phyloP scores from a whole-genome alignment of 2,797 vertebrate species.

The Phyllotis vaccarum region DNA sequence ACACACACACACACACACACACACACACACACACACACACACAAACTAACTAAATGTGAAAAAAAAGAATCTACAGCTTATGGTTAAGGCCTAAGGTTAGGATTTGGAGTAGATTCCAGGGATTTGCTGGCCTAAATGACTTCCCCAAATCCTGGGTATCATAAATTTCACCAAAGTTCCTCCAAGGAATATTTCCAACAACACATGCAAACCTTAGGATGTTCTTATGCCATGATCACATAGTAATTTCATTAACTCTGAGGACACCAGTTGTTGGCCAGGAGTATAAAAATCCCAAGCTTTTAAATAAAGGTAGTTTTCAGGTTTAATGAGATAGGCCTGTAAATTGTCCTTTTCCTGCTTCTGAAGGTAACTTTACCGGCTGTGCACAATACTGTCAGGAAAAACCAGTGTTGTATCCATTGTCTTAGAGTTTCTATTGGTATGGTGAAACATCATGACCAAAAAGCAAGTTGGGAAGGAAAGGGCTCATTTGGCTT shows the following conservation, averaged over 20 bases:
- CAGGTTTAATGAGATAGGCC: background rate
- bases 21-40: too few species aligned
- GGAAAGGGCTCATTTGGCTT: too few species aligned
- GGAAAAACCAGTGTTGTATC: background rate
- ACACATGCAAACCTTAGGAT: background rate
- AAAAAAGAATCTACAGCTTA: too few species aligned
- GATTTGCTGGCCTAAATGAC: too few species aligned
- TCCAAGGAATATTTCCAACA: background rate
- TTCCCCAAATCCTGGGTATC: background rate
- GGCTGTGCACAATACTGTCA: background rate
- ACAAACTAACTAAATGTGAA: too few species aligned
- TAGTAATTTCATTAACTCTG: background rate
- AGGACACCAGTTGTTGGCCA: background rate
- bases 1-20: too few species aligned
- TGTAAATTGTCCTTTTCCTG: background rate
- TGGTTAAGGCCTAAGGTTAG: too few species aligned
- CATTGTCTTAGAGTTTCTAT: too few species aligned
- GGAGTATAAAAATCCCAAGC: background rate
- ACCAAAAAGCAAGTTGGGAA: too few species aligned
- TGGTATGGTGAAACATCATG: too few species aligned
- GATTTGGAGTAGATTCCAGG: too few species aligned
- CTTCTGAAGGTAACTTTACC: background rate
- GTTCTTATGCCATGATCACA: background rate
- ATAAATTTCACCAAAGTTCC: background rate
- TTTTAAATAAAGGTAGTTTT: background rate